Conservation (phyloP, 2,888 invertebrate genomes). For the Dolichomitus sp. region DNA sequence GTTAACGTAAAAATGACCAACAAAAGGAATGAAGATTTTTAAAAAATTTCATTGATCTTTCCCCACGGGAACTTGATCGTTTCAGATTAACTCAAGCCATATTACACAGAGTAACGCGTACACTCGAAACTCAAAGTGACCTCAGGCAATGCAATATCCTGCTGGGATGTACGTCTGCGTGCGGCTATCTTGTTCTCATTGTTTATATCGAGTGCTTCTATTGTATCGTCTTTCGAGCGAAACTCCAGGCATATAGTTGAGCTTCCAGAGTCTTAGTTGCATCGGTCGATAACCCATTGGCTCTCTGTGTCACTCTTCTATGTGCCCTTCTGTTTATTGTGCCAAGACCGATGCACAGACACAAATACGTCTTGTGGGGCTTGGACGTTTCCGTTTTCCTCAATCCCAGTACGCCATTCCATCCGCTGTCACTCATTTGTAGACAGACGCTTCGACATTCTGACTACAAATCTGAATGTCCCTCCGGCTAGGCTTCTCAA, state of each 20-base stretch:
- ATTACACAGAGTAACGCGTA: background rate
- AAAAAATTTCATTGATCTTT: background rate
- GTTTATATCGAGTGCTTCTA: conserved; percentile 18
- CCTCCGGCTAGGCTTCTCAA: conserved; percentile 41
- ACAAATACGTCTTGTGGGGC: conserved; percentile 25
- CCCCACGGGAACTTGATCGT: background rate
- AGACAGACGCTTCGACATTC: conserved; percentile 55
- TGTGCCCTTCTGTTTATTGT: conserved; percentile 41
- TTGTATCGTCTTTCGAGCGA: conserved; percentile 42
- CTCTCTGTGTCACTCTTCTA: conserved; percentile 24
- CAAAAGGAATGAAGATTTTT: background rate
- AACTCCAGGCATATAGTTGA: conserved; percentile 38
- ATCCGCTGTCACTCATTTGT: conserved; percentile 53
- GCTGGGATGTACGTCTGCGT: conserved; percentile 14
- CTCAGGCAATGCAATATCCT: conserved; percentile 66
- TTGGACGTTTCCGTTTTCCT: conserved; percentile 30
- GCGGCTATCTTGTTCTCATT: conserved; percentile 23
- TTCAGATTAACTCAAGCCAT: conserved; percentile 5
- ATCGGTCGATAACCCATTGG: conserved; percentile 42
- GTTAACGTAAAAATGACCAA: too few relatives aligned
- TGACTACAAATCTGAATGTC: conserved; percentile 60
- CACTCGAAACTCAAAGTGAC: conserved; percentile 43
- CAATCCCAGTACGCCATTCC: conserved; percentile 3
- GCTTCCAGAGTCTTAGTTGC: conserved; percentile 2
- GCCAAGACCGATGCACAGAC: background rate